Percentiles rank a stretch among this genome's conserved stretches.
Conservation (phyloP, 2,888 invertebrate genomes). For the Pristionchus exspectatus region DNA sequence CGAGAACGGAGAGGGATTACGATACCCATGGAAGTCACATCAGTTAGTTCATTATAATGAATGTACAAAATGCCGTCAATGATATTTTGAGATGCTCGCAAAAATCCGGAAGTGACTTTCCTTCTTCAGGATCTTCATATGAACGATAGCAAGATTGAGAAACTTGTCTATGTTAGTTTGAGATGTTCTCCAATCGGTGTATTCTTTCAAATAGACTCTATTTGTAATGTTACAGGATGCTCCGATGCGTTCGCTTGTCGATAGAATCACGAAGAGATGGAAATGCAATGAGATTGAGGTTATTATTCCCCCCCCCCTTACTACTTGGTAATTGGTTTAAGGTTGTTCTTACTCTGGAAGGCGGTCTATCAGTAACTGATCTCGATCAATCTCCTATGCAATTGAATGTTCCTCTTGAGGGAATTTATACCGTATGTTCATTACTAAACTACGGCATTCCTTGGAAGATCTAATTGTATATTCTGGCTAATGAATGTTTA, state of each 20-base stretch:
- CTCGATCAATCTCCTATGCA: not conserved
- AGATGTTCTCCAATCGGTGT: not conserved
- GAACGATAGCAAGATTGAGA: constrained; percentile 23
- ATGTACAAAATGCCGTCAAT: not conserved
- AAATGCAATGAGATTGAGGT: constrained; percentile 7
- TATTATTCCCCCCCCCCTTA: not conserved
- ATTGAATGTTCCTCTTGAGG: constrained; percentile 21
- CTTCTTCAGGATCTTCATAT: constrained; percentile 41
- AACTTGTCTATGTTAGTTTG: not conserved
- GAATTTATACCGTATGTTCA: constrained; percentile 2
- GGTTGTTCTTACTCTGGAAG: constrained; percentile 12
- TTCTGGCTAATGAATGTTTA: not conserved
- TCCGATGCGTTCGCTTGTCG: not conserved
- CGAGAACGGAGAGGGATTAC: not conserved
- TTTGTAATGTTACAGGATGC: not conserved
- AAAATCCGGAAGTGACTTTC: not conserved
- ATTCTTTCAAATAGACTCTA: not conserved
- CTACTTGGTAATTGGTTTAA: not conserved
- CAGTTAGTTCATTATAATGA: not conserved
- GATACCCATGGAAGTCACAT: not conserved
- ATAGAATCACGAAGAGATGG: constrained; percentile 8
- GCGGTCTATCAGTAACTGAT: not conserved
- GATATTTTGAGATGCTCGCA: not conserved
- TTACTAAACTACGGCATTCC: too few species aligned
- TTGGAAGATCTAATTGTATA: too few species aligned